Evolutionary conservation across 2,113 vertebrate genomes (phyloP).

Genomic region (Cathartes aura): DNA sequence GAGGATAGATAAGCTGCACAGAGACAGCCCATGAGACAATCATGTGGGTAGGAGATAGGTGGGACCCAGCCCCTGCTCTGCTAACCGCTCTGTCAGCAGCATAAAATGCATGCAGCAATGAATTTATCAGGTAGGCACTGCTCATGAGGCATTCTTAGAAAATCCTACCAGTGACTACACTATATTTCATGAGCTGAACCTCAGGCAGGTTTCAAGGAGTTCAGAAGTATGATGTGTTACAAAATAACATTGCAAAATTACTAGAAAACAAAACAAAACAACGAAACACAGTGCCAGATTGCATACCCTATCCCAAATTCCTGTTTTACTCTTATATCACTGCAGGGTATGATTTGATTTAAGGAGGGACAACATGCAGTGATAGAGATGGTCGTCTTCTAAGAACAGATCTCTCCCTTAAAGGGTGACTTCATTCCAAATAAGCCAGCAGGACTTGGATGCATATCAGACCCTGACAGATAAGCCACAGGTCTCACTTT

Average conservation of each 20-base stretch:
- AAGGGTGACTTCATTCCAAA: conserved; percentile 24
- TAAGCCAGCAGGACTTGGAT: conserved; percentile 12
- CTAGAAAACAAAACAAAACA: neutral
- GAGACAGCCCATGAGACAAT: neutral
- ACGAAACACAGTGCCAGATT: neutral
- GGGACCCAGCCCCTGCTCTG: neutral
- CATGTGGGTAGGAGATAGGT: neutral
- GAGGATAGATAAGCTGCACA: neutral
- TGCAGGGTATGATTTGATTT: neutral
- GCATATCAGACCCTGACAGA: neutral
- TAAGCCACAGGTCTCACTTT: conserved; percentile 20
- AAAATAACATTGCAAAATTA: neutral
- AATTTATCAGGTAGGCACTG: neutral
- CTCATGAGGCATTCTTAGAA: neutral
- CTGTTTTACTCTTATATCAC: neutral
- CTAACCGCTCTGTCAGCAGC: neutral
- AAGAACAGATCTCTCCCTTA: conserved; percentile 14
- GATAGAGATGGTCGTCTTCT: neutral
- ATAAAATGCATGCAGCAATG: neutral
- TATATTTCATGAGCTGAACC: neutral
- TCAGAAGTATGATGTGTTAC: fast-evolving
- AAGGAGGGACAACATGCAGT: neutral
- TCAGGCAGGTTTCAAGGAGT: neutral
- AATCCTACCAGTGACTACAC: neutral
- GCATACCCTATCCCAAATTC: neutral